Conservation (phyloP, 1,140 invertebrate genomes). For the Brachionus rubens region DNA sequence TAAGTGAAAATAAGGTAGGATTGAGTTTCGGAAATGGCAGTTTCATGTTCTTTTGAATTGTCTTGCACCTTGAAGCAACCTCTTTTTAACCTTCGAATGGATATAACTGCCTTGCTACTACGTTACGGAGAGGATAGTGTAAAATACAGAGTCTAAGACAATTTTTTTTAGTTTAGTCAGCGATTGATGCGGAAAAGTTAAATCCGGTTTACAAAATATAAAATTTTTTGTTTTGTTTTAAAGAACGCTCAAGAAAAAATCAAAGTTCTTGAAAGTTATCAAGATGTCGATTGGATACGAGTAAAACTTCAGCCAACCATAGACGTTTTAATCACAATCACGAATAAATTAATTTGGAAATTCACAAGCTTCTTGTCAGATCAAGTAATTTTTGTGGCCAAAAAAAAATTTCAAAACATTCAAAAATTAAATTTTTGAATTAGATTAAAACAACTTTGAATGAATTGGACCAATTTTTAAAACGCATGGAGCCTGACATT, state of each 20-base stretch:
- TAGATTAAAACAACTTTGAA: conserved; percentile 49
- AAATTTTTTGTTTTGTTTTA: not conserved
- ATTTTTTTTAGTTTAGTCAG: no score
- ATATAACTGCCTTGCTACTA: no score
- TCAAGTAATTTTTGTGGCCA: conserved; percentile 51
- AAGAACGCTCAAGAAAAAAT: conserved; percentile 45
- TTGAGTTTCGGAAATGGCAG: no score
- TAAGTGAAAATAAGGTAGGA: no score
- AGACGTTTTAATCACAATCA: conserved; percentile 59
- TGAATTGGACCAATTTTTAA: conserved; percentile 56
- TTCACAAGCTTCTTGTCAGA: conserved; percentile 60
- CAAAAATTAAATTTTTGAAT: conserved; percentile 1
- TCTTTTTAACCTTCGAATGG: no score
- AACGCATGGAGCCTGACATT: conserved; percentile 59
- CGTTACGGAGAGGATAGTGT: no score
- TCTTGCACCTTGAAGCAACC: no score
- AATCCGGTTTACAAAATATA: no score
- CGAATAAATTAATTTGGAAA: conserved; percentile 60
- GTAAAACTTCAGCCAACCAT: conserved; percentile 59
- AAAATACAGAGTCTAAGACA: no score
- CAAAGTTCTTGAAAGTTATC: conserved; percentile 7
- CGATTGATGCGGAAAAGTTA: no score
- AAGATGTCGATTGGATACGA: conserved; percentile 55
- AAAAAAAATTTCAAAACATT: not conserved
- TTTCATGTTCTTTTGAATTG: no score